Conservation (phyloP, 2,113 vertebrate genomes). For the Gasterosteus aculeatus region DNA sequence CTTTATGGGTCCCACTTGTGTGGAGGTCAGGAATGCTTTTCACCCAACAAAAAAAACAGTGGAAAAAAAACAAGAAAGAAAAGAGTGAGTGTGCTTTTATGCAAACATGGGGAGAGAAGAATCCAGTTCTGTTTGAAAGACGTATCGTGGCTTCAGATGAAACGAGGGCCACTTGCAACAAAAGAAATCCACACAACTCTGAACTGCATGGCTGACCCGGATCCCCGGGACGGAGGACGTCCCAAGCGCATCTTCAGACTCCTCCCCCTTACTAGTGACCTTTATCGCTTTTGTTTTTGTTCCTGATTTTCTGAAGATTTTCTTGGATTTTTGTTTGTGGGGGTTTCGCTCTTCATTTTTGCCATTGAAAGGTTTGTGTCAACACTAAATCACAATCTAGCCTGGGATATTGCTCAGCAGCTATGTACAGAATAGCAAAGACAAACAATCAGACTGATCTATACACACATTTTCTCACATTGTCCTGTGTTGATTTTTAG, state of each 20-base stretch:
- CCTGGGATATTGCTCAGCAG: slow-evolving; percentile 78
- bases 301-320: slow-evolving; percentile 28
- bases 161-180: slow-evolving; percentile 35
- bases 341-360: slow-evolving; percentile 3
- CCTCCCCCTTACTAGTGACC: slow-evolving; percentile 38
- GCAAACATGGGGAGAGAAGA: slow-evolving; percentile 40
- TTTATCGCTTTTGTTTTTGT: slow-evolving; percentile 24
- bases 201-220: slow-evolving; percentile 58
- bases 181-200: slow-evolving; percentile 43
- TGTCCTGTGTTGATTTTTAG: slow-evolving; percentile 72
- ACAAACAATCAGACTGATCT: slow-evolving; percentile 68
- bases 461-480: slow-evolving; percentile 70
- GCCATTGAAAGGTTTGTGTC: slow-evolving; percentile 53
- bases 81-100: slow-evolving; percentile 45
- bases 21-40: slow-evolving; percentile 74
- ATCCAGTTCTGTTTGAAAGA: slow-evolving; percentile 50
- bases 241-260: slow-evolving; percentile 29
- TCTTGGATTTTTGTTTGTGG: neutral
- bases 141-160: slow-evolving; percentile 50
- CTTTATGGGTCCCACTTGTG: slow-evolving; percentile 67
- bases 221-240: slow-evolving; percentile 26
- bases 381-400: slow-evolving; percentile 74
- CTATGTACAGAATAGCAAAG: slow-evolving; percentile 81
- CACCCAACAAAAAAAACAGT: slow-evolving; percentile 33
- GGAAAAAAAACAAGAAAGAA: neutral